phyloP scores from a whole-genome alignment of 2,797 vertebrate species.

The Apogon hyalosoma region DNA sequence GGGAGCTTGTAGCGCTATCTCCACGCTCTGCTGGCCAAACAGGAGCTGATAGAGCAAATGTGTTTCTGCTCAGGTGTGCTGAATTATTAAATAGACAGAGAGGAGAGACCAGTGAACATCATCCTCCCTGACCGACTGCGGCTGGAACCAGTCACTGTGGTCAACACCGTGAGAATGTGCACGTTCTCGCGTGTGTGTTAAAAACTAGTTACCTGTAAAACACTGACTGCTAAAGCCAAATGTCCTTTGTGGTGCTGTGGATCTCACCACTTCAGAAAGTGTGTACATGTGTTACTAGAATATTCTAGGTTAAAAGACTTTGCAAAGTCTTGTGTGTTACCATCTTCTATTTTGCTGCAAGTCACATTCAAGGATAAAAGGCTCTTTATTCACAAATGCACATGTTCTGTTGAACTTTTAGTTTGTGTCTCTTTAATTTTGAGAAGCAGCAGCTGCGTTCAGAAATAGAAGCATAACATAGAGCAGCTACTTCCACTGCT shows the following conservation, averaged over 20 bases:
- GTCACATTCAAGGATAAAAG: slow-evolving; percentile 32
- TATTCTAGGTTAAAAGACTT: slow-evolving; percentile 62
- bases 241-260: slow-evolving; percentile 47
- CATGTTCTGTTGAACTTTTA: slow-evolving; percentile 12
- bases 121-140: slow-evolving; percentile 52
- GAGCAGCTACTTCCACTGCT: neutral
- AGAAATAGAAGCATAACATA: slow-evolving; percentile 8
- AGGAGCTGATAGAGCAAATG: slow-evolving; percentile 79
- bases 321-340: slow-evolving; percentile 41
- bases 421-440: slow-evolving; percentile 16
- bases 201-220: slow-evolving; percentile 33
- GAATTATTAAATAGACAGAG: slow-evolving; percentile 83
- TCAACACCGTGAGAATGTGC: slow-evolving; percentile 29
- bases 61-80: slow-evolving; percentile 83
- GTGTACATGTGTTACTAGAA: slow-evolving; percentile 65
- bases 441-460: slow-evolving; percentile 25
- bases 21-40: slow-evolving; percentile 77
- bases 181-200: slow-evolving; percentile 17
- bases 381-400: slow-evolving; percentile 42
- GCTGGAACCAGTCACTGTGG: slow-evolving; percentile 63
- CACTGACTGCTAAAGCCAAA: slow-evolving; percentile 36
- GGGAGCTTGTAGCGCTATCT: slow-evolving; percentile 69
- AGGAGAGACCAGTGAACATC: slow-evolving; percentile 70
- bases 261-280: slow-evolving; percentile 52
- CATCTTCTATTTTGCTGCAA: slow-evolving; percentile 34